These are phyloP conservation scores for Mobula hypostoma DNA, from an alignment of 2,113 vertebrate species.

Conservation along the genomic window DNA sequence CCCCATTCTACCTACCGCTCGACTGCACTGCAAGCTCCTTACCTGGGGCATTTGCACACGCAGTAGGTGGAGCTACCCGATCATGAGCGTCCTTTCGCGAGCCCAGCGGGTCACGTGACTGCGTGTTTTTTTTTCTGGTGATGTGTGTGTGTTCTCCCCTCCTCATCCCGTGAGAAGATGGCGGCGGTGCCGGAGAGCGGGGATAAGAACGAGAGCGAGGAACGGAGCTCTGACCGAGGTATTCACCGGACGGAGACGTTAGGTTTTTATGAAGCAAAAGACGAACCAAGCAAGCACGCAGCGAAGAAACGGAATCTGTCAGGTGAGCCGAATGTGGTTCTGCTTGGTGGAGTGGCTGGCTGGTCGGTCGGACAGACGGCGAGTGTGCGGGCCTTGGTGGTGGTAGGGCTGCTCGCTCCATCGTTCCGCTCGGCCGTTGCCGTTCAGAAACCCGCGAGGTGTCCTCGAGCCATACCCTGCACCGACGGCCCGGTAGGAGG, in stretches of 20 bases:
- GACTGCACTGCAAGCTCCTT: background rate
- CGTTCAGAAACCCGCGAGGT: background rate
- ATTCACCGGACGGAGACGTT: conserved; percentile 54
- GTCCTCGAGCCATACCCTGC: background rate
- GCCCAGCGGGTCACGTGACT: background rate
- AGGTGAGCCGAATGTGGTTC: conserved; percentile 50
- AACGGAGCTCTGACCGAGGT: background rate
- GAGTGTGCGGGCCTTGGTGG: background rate
- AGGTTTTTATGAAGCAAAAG: conserved; percentile 56
- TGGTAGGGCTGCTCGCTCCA: background rate
- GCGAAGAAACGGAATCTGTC: conserved; percentile 57
- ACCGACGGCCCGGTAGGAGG: background rate
- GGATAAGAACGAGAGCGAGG: conserved; percentile 37
- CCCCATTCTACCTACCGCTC: background rate
- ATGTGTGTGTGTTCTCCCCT: too few relatives aligned
- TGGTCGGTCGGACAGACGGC: background rate
- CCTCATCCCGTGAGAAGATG: conserved; percentile 56
- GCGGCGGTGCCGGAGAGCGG: conserved; percentile 48
- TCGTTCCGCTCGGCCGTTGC: background rate
- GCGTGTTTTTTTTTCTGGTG: background rate
- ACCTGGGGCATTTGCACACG: too few relatives aligned
- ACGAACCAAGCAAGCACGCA: conserved; percentile 48
- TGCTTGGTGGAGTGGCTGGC: background rate
- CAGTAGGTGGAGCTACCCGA: background rate
- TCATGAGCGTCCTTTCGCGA: background rate